Evolutionary conservation across 1,140 invertebrate genomes (phyloP), one percentile per base, ranked within the genome.

Genomic region (Zophobas morio): DNA sequence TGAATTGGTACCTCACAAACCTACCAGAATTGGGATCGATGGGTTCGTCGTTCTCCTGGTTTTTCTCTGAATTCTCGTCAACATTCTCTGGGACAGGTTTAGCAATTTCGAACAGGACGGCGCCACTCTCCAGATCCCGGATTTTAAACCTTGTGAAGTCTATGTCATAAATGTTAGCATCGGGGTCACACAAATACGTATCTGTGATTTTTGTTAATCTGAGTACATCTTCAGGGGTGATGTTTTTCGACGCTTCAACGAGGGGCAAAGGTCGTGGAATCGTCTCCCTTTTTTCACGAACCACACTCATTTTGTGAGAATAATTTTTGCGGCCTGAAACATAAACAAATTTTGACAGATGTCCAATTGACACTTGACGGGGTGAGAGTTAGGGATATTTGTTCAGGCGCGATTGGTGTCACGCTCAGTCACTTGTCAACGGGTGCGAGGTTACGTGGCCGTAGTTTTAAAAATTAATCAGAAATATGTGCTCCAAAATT

Each of bases 111-210:
- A 99, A 99, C 34, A 99, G 88, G 49, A 98, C 92, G 3, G 93
- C 94, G 33, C 95, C 96, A 77, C 94, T 95, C 83, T 99, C 97
- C 84, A 99, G 89, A 87, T 99, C 98, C 74, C 98, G 89, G 78
- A 99, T 97, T 89, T 98, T 98, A 87, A 99, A 99, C 79, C 96
- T 90, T 37, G 96, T 98, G 87, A 99, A 99, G 87, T 99, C 98
- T 84, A 99, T 99, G 81, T 98, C 96, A 88, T 96, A 99, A 71
- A 98, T 90, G 88, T 99, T 99, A 34, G 96, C 97, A 83, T 98
- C 96, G 32, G 96, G 95, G 76, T 94, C 93, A 86, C 97, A 99
- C 42, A 99, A 89, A 86, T 99, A 99, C 39, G 89, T 89, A 53
- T 92, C 91, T 8, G 91, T 89, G 57, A 92, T 91, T 82, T 89